phyloP scores from a whole-genome alignment of 2,797 vertebrate species.

The Catharus ustulatus region DNA sequence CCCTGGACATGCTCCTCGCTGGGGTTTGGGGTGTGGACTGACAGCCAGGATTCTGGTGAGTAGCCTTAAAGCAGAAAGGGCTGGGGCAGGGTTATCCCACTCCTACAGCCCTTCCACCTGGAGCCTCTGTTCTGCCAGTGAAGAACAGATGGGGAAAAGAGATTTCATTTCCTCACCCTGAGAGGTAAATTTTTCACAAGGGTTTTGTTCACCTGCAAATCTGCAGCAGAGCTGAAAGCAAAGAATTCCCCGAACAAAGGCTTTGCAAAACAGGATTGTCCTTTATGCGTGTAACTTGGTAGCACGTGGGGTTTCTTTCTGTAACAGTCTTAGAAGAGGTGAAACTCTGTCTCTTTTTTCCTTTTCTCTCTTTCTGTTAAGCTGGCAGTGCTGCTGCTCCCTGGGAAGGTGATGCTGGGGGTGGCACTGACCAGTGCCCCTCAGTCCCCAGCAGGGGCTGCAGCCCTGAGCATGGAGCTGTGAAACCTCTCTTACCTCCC shows the following conservation, averaged over 20 bases:
- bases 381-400: neutral
- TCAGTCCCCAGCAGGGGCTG: neutral
- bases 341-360: neutral
- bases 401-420: neutral
- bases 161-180: neutral
- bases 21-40: neutral
- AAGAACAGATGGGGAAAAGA: neutral
- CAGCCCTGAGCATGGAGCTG: neutral
- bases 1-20: fast-evolving
- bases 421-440: neutral
- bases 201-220: neutral
- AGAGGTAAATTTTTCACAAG: neutral
- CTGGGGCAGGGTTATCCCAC: neutral
- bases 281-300: neutral
- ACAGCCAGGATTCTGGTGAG: neutral
- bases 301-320: neutral
- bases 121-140: neutral
- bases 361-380: neutral
- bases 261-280: neutral
- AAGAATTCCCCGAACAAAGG: neutral
- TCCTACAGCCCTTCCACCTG: neutral
- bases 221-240: neutral
- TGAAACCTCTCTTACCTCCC: neutral
- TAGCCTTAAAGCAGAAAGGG: neutral
- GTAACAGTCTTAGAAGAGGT: neutral